Base-by-base conservation (phyloP, 2,888 invertebrate genomes). In the Platypus cylindrus region DNA sequence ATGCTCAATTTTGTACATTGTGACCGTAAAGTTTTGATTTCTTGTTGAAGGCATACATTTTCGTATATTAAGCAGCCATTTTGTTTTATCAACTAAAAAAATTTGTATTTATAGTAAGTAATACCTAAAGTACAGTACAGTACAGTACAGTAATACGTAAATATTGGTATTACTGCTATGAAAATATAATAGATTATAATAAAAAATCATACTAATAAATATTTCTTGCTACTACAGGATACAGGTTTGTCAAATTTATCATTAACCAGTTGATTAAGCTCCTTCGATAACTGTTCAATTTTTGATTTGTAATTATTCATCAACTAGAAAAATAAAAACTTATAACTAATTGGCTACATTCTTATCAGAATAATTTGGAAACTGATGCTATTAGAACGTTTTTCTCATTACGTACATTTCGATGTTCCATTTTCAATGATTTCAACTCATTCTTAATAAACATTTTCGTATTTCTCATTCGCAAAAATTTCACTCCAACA, bases 401-500 rank as follows among this genome's bases (percentile, higher is more conserved):
- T n/a, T n/a, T n/a, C n/a, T n/a, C n/a, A n/a, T n/a, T n/a, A n/a
- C n/a, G 29, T 48, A 58, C 56, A 42, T 50, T 52, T 36, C 56
- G 51, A 32, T 60, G 55, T 31, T 57, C 52, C 9, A 48, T 37
- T 45, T 56, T 48, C 37, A 54, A 48, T 29, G 52, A 50, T 37
- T 50, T 53, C 28, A 60, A 42, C 29, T 55, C 50, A 11, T 52
- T 54, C 37, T 54, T 58, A 27, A 62, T 41, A 36, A 51, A 50
- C 23, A 49, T 52, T 45, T 63, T 63, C 0, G 60, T 59, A 42
- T 60, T 62, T 44, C 59, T 61, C 58, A 63, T 62, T 17, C 59
- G 48, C 30, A 63, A 49, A 53, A 60, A 63, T 44, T 61, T 63
- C 13, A 62, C 54, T 42, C 62, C 60, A 43, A 63, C 47, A 51